Evolutionary conservation across 2,888 invertebrate species (phyloP).

Genomic region (Phortica magna): DNA sequence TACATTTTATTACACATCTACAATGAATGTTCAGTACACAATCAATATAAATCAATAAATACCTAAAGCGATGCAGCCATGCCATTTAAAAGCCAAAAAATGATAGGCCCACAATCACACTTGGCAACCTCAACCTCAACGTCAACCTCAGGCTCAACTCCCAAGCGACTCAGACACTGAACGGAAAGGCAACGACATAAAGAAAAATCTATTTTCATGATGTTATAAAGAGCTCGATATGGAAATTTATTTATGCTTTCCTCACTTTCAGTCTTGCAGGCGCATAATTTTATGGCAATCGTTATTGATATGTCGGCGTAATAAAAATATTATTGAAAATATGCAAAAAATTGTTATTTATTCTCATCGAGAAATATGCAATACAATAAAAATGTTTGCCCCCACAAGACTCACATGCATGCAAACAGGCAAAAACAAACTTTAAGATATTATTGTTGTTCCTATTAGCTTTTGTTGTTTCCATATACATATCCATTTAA

Average conservation of each 20-base stretch:
- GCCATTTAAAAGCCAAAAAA: constrained; percentile 23
- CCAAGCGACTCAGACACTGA: neutral
- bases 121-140: neutral
- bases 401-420: neutral
- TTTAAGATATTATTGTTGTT: neutral
- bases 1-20: neutral
- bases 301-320: constrained; percentile 26
- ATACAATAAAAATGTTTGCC: neutral
- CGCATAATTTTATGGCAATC: constrained; percentile 24
- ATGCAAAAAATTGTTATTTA: constrained; percentile 34
- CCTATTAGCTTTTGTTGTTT: neutral
- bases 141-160: neutral
- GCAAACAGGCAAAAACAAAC: neutral
- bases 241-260: neutral
- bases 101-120: neutral
- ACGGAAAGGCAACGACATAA: neutral
- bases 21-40: neutral
- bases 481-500: neutral
- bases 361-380: neutral
- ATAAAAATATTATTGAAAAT: constrained; percentile 33
- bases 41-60: constrained; percentile 32
- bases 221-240: too few species aligned
- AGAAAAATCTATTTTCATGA: constrained; percentile 12
- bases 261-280: neutral
- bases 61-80: constrained; percentile 14